These are phyloP conservation scores for Drosophila nigricruria DNA, from an alignment of 2,888 invertebrate genomes.

Conservation along the genomic window DNA sequence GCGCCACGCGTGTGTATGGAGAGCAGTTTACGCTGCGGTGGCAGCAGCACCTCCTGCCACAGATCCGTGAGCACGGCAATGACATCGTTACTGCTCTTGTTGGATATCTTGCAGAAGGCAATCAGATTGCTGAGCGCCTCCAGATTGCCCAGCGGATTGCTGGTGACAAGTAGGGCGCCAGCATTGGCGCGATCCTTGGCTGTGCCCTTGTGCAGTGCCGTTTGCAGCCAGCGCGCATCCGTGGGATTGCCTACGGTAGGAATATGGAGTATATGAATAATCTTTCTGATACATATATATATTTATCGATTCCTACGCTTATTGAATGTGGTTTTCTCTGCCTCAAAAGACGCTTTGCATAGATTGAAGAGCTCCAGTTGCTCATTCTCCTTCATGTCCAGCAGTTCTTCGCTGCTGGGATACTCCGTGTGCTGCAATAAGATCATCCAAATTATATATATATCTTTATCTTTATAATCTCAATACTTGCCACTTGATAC, in stretches of 20 bases:
- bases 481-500: slow-evolving; percentile 82
- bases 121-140: slow-evolving; percentile 83
- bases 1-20: slow-evolving; percentile 82
- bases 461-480: no score
- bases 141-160: slow-evolving; percentile 84
- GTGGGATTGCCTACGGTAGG: slow-evolving; percentile 82
- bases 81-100: slow-evolving; percentile 84
- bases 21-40: slow-evolving; percentile 83
- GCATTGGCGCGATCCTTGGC: slow-evolving; percentile 85
- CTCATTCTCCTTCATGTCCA: slow-evolving; percentile 84
- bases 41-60: slow-evolving; percentile 83
- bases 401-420: slow-evolving; percentile 76
- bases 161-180: slow-evolving; percentile 84
- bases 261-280: not conserved
- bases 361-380: slow-evolving; percentile 81
- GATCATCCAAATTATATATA: no score
- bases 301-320: slow-evolving; percentile 73
- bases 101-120: slow-evolving; percentile 83
- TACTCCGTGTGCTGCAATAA: slow-evolving; percentile 76
- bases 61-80: slow-evolving; percentile 82
- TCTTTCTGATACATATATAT: not conserved
- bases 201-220: slow-evolving; percentile 85
- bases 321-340: slow-evolving; percentile 71
- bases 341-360: slow-evolving; percentile 82
- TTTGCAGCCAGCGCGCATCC: slow-evolving; percentile 84